phyloP scores from a whole-genome alignment of 2,888 invertebrate species.

The Eupithecia subfuscata region DNA sequence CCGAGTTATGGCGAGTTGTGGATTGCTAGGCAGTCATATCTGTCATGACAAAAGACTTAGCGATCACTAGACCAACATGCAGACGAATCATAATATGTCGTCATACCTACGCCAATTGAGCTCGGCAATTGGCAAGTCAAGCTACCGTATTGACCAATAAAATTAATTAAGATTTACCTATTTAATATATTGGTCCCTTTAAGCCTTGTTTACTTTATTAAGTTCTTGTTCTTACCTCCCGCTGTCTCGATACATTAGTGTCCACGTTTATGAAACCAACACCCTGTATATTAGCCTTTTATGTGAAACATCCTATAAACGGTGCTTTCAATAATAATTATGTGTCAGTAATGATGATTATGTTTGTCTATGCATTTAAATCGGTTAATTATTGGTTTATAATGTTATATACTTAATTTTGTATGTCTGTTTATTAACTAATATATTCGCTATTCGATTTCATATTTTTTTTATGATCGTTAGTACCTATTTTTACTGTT shows the following conservation, averaged over 20 bases:
- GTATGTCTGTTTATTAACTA: neutral
- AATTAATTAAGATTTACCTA: neutral
- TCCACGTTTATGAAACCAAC: slow-evolving; percentile 11
- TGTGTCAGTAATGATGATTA: slow-evolving; percentile 14
- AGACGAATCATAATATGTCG: too few relatives aligned
- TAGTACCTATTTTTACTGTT: neutral
- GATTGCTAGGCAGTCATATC: too few relatives aligned
- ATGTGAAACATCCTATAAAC: slow-evolving; percentile 11
- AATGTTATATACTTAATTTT: neutral
- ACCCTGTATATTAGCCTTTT: slow-evolving; percentile 12
- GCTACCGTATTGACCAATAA: neutral
- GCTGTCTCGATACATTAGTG: slow-evolving; percentile 2
- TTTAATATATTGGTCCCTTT: neutral
- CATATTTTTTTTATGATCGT: neutral
- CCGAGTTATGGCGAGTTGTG: too few relatives aligned
- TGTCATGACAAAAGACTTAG: too few relatives aligned
- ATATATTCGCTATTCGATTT: neutral
- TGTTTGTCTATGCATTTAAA: slow-evolving; percentile 37
- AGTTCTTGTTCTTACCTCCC: slow-evolving; percentile 13
- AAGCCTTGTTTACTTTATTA: neutral
- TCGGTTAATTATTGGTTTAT: slow-evolving; percentile 19
- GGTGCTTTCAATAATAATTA: neutral
- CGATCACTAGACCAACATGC: too few relatives aligned
- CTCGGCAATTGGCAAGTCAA: neutral
- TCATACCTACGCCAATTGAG: neutral